Percentiles rank a stretch among this genome's conserved stretches.
Evolutionary conservation across 2,113 vertebrate species (phyloP).

Genomic region (Tenebrosternarchus preto): DNA sequence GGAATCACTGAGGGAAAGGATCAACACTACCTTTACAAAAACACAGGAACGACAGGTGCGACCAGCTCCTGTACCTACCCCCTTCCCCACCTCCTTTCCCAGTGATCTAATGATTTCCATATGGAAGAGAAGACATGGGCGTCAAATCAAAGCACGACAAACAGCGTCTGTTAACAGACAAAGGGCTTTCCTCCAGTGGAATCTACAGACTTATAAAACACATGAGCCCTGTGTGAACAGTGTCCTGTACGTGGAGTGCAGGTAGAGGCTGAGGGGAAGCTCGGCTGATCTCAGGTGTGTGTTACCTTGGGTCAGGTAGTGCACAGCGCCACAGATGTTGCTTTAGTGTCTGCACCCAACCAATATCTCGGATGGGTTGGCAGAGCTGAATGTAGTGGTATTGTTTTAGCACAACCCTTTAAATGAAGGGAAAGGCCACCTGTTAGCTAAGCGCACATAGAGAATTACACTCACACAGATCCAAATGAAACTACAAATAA

Average conservation of each 20-base stretch:
- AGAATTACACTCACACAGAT: conserved; percentile 53
- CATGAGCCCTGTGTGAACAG: not conserved
- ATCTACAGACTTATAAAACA: no score
- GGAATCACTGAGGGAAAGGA: conserved; percentile 57
- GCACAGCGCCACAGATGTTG: conserved; percentile 82
- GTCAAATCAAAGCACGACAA: conserved; percentile 57
- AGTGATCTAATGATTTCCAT: conserved; percentile 71
- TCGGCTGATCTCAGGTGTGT: conserved; percentile 52
- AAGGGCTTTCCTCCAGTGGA: not conserved
- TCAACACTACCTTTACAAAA: conserved; percentile 52
- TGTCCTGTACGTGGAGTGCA: not conserved
- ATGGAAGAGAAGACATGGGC: conserved; percentile 75
- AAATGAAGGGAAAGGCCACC: conserved; percentile 77
- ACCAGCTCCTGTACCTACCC: conserved; percentile 17
- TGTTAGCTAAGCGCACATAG: conserved; percentile 68
- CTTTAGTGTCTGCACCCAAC: conserved; percentile 83
- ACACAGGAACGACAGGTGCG: conserved; percentile 53
- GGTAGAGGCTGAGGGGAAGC: not conserved
- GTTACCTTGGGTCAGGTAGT: conserved; percentile 78
- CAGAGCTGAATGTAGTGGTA: conserved; percentile 83
- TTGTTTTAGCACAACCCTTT: conserved; percentile 82
- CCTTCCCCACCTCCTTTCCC: no score
- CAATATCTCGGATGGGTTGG: conserved; percentile 81
- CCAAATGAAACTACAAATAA: conserved; percentile 57
- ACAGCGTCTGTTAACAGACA: conserved; percentile 55